A percentile compares a stretch with the other conserved stretches of the same genome.
These are phyloP conservation scores for Cordilura impudica DNA, from an alignment of 2,888 invertebrate species.

Conservation along the genomic window DNA sequence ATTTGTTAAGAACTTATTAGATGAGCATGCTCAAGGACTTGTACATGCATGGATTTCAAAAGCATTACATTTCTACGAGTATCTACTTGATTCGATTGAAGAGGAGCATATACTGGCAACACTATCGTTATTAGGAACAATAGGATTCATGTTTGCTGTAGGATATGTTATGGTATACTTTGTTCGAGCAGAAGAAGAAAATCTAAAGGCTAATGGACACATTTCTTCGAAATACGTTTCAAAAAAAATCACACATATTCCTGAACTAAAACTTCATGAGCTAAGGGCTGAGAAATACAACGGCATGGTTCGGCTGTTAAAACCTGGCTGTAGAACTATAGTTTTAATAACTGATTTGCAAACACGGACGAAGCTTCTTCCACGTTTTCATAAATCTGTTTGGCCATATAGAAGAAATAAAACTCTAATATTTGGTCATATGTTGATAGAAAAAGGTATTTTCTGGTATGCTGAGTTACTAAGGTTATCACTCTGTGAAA, in stretches of 20 bases:
- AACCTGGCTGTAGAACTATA: conserved; percentile 96
- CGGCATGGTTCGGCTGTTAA: conserved; percentile 92
- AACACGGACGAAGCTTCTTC: conserved; percentile 90
- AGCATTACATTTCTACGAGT: conserved; percentile 84
- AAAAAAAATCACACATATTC: conserved; percentile 68
- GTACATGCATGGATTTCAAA: conserved; percentile 84
- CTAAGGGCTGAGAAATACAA: conserved; percentile 96
- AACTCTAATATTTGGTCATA: conserved; percentile 95
- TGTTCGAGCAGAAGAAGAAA: conserved; percentile 79
- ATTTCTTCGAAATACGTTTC: conserved; percentile 64
- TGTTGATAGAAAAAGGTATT: conserved; percentile 94
- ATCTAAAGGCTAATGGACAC: conserved; percentile 73
- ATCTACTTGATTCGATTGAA: conserved; percentile 85
- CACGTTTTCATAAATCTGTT: conserved; percentile 94
- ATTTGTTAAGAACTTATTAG: conserved; percentile 87
- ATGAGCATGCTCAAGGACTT: conserved; percentile 87
- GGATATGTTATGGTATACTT: conserved; percentile 93
- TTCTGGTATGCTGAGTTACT: conserved; percentile 95
- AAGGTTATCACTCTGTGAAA: conserved; percentile 90
- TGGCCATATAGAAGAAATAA: conserved; percentile 98
- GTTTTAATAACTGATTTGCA: conserved; percentile 93
- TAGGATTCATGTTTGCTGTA: conserved; percentile 86
- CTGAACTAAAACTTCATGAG: conserved; percentile 92
- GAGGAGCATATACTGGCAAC: conserved; percentile 89
- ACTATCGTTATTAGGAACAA: conserved; percentile 86